Evolutionary conservation across 1,140 invertebrate species (phyloP).

Genomic region (Probaryconus sp.): DNA sequence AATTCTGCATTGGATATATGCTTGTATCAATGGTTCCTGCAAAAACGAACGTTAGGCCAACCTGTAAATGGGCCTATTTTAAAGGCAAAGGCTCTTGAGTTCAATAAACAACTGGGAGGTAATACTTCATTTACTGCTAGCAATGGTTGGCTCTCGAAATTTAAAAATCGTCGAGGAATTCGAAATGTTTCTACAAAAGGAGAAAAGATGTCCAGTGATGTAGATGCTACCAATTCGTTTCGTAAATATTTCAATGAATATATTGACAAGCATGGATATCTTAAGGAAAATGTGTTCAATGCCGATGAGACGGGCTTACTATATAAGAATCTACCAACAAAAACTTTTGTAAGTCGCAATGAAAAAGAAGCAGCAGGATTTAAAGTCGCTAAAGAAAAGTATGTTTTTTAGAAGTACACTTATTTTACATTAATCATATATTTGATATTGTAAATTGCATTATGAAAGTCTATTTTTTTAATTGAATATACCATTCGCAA

Average conservation of each 20-base stretch:
- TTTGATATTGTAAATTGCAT: too few relatives aligned
- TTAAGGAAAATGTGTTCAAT: conserved; percentile 67
- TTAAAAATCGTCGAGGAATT: conserved; percentile 67
- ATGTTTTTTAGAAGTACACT: too few relatives aligned
- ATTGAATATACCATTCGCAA: too few relatives aligned
- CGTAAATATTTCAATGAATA: conserved; percentile 10
- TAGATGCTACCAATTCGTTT: conserved; percentile 3
- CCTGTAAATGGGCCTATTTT: conserved; percentile 43
- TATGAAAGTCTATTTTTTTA: too few relatives aligned
- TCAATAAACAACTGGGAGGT: conserved; percentile 51
- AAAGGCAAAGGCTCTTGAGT: conserved; percentile 37
- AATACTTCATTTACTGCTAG: conserved; percentile 61
- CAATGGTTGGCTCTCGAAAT: conserved; percentile 65
- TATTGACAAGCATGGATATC: conserved; percentile 6
- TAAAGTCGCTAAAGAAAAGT: conserved; percentile 56
- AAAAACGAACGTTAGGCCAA: too few relatives aligned
- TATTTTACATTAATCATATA: too few relatives aligned
- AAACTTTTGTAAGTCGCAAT: conserved; percentile 21
- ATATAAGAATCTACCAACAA: conserved; percentile 69
- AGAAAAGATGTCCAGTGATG: conserved; percentile 30
- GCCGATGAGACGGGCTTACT: conserved; percentile 70
- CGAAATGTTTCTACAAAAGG: conserved; percentile 30
- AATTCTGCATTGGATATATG: too few relatives aligned
- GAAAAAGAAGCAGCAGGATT: conserved; percentile 29
- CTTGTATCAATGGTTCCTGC: too few relatives aligned